phyloP scores from a whole-genome alignment of 2,113 vertebrate genomes.

The Osmerus eperlanus region DNA sequence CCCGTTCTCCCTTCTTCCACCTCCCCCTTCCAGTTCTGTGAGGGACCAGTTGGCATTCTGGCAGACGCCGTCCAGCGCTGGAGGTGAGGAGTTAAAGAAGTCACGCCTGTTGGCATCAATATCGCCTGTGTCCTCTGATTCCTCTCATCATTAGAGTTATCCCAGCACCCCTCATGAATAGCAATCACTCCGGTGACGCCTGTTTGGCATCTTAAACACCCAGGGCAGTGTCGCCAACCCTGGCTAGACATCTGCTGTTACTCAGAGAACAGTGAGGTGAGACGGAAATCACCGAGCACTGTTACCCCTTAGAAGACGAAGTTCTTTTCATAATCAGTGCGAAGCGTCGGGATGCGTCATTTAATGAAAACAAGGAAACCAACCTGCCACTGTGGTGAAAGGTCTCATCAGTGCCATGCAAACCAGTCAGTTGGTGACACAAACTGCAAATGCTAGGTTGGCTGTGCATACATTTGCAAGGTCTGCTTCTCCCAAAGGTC shows the following conservation, averaged over 20 bases:
- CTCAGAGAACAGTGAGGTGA: background rate
- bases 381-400: no score
- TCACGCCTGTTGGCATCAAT: slow-evolving; percentile 21
- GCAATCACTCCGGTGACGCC: slow-evolving; percentile 13
- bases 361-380: background rate
- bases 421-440: no score
- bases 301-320: background rate
- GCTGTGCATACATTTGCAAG: background rate
- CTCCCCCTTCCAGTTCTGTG: background rate
- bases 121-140: slow-evolving; percentile 20
- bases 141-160: slow-evolving; percentile 33
- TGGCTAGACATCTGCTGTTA: background rate
- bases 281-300: background rate
- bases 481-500: background rate
- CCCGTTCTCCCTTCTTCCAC: background rate
- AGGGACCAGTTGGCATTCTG: slow-evolving; percentile 21
- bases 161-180: slow-evolving; percentile 25
- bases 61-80: slow-evolving; percentile 13
- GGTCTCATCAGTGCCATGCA: no score
- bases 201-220: slow-evolving; percentile 20
- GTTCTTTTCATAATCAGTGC: background rate
- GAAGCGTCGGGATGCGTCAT: background rate
- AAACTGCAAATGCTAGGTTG: background rate
- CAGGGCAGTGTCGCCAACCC: slow-evolving; percentile 12
- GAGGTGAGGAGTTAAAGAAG: slow-evolving; percentile 35